Percentiles rank a stretch among this genome's conserved stretches.
phyloP scores from a whole-genome alignment of 2,888 invertebrate genomes.

The Exephanes ischioxanthus region DNA sequence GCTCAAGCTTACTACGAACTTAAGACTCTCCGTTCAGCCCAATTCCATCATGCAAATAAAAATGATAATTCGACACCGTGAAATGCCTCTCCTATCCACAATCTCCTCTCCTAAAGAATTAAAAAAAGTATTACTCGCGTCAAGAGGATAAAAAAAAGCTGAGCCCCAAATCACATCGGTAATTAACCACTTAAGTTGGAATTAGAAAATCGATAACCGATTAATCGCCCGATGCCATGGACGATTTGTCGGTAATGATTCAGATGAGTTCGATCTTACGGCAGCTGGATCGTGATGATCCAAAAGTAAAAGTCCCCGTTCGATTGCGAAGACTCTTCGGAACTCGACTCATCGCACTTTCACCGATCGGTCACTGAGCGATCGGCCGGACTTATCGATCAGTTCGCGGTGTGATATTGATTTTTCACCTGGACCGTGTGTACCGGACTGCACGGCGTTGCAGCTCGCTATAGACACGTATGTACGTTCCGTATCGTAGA shows the following conservation, averaged over 20 bases:
- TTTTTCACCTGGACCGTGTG: constrained; percentile 8
- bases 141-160: too few relatives aligned
- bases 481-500: constrained; percentile 18
- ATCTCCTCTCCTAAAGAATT: too few relatives aligned
- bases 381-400: constrained; percentile 8
- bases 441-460: not conserved
- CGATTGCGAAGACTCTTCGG: not conserved
- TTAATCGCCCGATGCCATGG: not conserved
- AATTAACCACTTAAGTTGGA: not conserved
- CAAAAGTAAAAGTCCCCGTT: constrained; percentile 39
- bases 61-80: too few relatives aligned
- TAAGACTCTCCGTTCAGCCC: too few relatives aligned
- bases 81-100: too few relatives aligned
- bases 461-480: not conserved
- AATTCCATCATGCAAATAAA: too few relatives aligned
- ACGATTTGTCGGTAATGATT: constrained; percentile 10
- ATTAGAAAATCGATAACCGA: constrained; percentile 5
- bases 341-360: constrained; percentile 36
- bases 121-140: too few relatives aligned
- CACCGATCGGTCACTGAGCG: constrained; percentile 28
- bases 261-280: not conserved
- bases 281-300: constrained; percentile 24
- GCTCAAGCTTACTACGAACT: too few relatives aligned
- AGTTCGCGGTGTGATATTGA: constrained; percentile 18
- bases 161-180: too few relatives aligned